Percentiles rank a stretch among this genome's conserved stretches.
Evolutionary conservation across 2,113 vertebrate genomes (phyloP).

Genomic region (Oncorhynchus kisutch): DNA sequence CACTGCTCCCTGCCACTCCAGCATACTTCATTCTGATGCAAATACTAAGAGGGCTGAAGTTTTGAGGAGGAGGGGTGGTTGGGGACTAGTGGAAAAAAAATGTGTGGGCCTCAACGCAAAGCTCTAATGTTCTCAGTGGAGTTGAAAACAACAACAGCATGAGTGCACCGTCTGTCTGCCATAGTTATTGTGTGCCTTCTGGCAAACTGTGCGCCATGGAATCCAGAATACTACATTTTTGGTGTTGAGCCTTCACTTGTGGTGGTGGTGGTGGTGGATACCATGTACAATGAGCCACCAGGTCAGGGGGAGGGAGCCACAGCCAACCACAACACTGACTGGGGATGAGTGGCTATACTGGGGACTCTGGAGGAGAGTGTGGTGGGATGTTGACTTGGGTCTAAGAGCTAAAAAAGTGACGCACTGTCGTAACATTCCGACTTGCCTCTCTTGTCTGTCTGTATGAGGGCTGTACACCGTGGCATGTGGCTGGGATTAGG

Average conservation of each 20-base stretch:
- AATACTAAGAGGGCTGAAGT: conserved; percentile 45
- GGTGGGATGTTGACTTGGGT: conserved; percentile 13
- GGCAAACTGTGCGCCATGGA: neutral
- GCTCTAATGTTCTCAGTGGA: conserved; percentile 56
- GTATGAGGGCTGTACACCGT: conserved; percentile 48
- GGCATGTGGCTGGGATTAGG: conserved; percentile 79
- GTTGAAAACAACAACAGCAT: conserved; percentile 59
- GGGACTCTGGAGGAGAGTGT: neutral
- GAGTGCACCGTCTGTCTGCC: conserved; percentile 44
- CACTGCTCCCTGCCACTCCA: conserved; percentile 22
- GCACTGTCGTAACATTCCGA: conserved; percentile 30
- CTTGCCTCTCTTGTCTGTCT: conserved; percentile 30
- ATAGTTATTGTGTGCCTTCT: conserved; percentile 19
- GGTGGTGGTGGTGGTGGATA: neutral
- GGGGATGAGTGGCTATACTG: neutral
- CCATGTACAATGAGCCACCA: neutral
- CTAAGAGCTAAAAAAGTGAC: conserved; percentile 9
- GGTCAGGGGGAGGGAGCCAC: neutral
- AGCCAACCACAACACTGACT: neutral
- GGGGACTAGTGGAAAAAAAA: conserved; percentile 10
- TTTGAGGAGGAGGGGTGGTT: conserved; percentile 13
- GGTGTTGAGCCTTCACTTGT: neutral
- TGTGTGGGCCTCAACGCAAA: conserved; percentile 55
- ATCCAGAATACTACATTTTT: conserved; percentile 6
- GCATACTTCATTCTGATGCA: conserved; percentile 57